phyloP scores from a whole-genome alignment of 2,113 vertebrate genomes.

The Pyrgilauda ruficollis region DNA sequence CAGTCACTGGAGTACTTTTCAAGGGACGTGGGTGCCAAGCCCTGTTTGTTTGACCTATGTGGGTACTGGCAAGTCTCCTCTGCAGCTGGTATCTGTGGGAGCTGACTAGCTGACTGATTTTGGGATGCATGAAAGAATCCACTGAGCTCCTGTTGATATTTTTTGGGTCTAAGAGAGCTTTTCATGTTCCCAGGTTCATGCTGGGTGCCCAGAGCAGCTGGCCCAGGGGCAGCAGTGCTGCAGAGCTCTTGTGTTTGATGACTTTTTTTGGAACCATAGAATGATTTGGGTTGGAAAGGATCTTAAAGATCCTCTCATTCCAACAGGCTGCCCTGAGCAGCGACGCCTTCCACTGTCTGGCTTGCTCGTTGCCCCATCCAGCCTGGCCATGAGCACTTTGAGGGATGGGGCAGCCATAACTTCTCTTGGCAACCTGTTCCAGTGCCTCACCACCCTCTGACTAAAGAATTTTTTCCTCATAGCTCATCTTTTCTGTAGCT shows the following conservation, averaged over 20 bases:
- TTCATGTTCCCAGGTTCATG: background rate
- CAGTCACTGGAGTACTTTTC: background rate
- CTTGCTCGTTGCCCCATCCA: background rate
- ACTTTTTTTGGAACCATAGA: background rate
- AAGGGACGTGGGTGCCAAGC: accelerated
- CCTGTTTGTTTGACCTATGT: background rate
- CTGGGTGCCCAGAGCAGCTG: background rate
- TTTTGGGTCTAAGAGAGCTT: background rate
- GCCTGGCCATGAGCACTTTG: background rate
- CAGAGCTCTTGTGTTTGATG: background rate
- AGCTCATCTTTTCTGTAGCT: background rate
- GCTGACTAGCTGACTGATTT: background rate
- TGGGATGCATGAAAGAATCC: background rate
- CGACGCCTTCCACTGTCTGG: background rate
- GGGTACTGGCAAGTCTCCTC: background rate
- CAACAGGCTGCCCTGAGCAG: background rate
- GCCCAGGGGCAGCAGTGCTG: background rate
- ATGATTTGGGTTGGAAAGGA: background rate
- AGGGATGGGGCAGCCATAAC: background rate
- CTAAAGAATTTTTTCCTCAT: background rate
- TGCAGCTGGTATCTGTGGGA: background rate
- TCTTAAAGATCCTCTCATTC: background rate
- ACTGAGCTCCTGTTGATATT: background rate
- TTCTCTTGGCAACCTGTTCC: background rate
- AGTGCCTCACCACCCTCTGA: background rate